These are phyloP conservation scores for Echeneis naucrates DNA, from an alignment of 2,797 vertebrate species.

Conservation along the genomic window DNA sequence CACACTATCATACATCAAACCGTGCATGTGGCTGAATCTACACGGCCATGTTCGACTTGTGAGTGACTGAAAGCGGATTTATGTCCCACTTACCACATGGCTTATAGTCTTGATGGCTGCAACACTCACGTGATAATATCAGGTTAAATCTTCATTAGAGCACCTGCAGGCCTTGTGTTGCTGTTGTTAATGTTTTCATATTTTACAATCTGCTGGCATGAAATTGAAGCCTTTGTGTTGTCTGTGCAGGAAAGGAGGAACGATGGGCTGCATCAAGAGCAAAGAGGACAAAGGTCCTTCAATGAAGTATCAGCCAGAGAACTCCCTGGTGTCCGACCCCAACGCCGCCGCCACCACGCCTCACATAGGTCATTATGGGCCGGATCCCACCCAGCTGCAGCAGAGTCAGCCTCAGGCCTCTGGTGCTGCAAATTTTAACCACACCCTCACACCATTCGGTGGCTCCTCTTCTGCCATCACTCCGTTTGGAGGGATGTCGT, in stretches of 20 bases:
- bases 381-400: conserved; percentile 88
- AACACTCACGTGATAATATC: conserved; percentile 61
- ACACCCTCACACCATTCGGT: conserved; percentile 92
- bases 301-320: conserved; percentile 91
- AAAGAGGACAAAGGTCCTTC: conserved; percentile 93
- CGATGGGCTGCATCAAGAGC: conserved; percentile 97
- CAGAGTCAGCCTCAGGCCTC: conserved; percentile 86
- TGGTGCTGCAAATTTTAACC: conserved; percentile 88
- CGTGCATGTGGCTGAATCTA: conserved; percentile 14
- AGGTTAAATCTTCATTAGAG: conserved; percentile 51
- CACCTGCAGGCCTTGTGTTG: conserved; percentile 34
- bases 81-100: conserved; percentile 68
- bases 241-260: conserved; percentile 75
- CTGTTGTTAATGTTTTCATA: conserved; percentile 37
- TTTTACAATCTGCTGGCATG: background rate
- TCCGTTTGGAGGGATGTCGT: conserved; percentile 93
- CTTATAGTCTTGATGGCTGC: conserved; percentile 65
- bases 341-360: conserved; percentile 79
- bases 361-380: conserved; percentile 88
- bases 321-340: conserved; percentile 80
- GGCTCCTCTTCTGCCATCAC: conserved; percentile 90
- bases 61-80: conserved; percentile 63
- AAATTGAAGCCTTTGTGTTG: conserved; percentile 21
- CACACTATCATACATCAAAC: conserved; percentile 1
- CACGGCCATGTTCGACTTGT: conserved; percentile 19